Percentiles rank a stretch among this genome's conserved stretches.
Evolutionary conservation across 1,140 invertebrate species (phyloP).

Genomic region (Hirudo medicinalis): DNA sequence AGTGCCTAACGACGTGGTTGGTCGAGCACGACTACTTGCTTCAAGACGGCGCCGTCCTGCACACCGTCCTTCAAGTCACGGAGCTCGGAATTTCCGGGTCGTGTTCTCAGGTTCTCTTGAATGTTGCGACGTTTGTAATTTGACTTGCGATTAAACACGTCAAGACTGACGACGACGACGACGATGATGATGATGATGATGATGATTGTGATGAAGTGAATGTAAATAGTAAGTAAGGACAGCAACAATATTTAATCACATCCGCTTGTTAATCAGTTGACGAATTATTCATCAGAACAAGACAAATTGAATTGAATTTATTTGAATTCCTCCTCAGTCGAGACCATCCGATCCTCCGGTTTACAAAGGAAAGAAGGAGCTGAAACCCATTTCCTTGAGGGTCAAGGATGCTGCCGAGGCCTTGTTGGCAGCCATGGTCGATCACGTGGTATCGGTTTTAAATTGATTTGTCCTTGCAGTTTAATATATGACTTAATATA

Average conservation of each 20-base stretch:
- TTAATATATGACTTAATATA: too few species aligned
- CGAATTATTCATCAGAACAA: too few species aligned
- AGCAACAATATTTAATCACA: too few species aligned
- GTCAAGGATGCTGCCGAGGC: slow-evolving; percentile 89
- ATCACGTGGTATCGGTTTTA: slow-evolving; percentile 49
- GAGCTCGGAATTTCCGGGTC: slow-evolving; percentile 93
- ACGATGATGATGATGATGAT: background rate
- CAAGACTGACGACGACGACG: too few species aligned
- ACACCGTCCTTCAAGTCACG: slow-evolving; percentile 83
- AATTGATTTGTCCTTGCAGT: too few species aligned
- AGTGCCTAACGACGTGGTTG: slow-evolving; percentile 78
- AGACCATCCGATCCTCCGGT: slow-evolving; percentile 63
- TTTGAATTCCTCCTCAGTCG: background rate
- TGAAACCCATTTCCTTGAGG: slow-evolving; percentile 87
- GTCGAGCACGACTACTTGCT: slow-evolving; percentile 71
- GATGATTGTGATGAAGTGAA: background rate
- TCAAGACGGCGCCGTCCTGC: slow-evolving; percentile 78
- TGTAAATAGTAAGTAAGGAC: too few species aligned
- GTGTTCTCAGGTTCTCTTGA: slow-evolving; percentile 53
- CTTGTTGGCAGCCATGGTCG: slow-evolving; percentile 72
- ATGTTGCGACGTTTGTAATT: background rate
- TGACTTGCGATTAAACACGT: too few species aligned
- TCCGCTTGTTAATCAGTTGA: too few species aligned
- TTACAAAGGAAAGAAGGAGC: slow-evolving; percentile 86
- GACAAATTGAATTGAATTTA: too few species aligned